Evolutionary conservation across 2,113 vertebrate genomes (phyloP).

Genomic region (Grammomys dolichurus): DNA sequence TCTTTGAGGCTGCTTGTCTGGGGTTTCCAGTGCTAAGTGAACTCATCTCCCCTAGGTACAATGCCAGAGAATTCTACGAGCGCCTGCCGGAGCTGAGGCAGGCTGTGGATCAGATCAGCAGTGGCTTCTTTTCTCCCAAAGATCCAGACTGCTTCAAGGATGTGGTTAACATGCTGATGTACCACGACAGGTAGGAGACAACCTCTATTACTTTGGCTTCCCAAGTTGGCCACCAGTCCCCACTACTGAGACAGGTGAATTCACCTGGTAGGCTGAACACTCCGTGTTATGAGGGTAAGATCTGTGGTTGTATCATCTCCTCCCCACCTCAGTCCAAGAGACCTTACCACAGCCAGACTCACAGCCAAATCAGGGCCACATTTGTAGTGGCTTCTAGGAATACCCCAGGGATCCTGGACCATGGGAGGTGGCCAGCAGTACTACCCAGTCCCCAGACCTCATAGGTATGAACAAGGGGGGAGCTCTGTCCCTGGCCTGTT

Average conservation of each 20-base stretch:
- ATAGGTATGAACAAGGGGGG: neutral
- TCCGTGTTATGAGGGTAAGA: neutral
- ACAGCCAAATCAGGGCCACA: neutral
- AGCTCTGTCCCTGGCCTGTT: neutral
- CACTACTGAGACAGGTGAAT: accelerated
- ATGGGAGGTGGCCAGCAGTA: neutral
- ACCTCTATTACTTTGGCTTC: neutral
- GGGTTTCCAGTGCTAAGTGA: neutral
- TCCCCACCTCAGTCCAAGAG: neutral
- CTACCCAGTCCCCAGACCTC: neutral
- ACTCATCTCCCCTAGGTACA: slow-evolving; percentile 86
- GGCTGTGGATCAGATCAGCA: slow-evolving; percentile 91
- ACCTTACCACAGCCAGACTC: neutral
- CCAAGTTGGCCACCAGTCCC: neutral
- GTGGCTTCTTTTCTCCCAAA: slow-evolving; percentile 90
- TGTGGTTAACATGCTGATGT: slow-evolving; percentile 91
- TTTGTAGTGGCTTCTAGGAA: neutral
- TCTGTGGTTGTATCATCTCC: neutral
- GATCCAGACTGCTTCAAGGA: slow-evolving; percentile 91
- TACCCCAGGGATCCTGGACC: neutral
- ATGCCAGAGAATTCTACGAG: slow-evolving; percentile 89
- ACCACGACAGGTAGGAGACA: slow-evolving; percentile 90
- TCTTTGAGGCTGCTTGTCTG: neutral
- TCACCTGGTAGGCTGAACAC: neutral
- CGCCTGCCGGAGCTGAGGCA: slow-evolving; percentile 90